Evolutionary conservation across 1,140 invertebrate species (phyloP).

Genomic region (Rhizoglyphus robini): DNA sequence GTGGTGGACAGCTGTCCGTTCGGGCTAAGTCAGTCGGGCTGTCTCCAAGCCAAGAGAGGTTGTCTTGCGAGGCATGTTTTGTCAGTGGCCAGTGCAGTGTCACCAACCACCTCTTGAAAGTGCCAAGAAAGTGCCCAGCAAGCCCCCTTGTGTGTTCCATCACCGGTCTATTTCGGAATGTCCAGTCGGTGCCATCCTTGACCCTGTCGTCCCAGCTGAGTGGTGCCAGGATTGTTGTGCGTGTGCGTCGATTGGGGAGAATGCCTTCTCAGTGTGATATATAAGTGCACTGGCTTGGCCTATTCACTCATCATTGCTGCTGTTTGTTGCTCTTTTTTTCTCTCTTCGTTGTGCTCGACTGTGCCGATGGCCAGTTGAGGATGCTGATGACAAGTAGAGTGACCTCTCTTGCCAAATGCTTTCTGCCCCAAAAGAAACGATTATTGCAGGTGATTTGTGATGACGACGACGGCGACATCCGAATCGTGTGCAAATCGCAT

Average conservation of each 20-base stretch:
- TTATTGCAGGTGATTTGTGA: slow-evolving; percentile 2
- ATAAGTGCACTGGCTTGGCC: neutral
- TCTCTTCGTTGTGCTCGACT: neutral
- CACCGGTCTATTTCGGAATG: too few species aligned
- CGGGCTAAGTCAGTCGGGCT: neutral
- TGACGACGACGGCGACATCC: slow-evolving; percentile 1
- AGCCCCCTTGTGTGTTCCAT: too few species aligned
- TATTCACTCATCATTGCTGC: neutral
- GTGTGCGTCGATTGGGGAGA: too few species aligned
- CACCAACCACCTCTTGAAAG: too few species aligned
- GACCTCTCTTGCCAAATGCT: neutral
- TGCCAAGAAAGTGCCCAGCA: too few species aligned
- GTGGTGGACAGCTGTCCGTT: neutral
- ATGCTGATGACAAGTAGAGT: slow-evolving; percentile 8
- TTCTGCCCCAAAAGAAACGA: slow-evolving; percentile 8
- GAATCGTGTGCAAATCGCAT: neutral
- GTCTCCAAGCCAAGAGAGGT: too few species aligned
- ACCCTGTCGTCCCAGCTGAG: too few species aligned
- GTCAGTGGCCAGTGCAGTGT: too few species aligned
- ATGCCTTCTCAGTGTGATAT: neutral
- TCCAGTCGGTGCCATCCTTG: too few species aligned
- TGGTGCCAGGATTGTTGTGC: too few species aligned
- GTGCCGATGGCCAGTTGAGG: neutral
- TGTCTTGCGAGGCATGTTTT: too few species aligned
- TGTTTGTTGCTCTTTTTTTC: neutral